Percentiles rank a stretch among this genome's conserved stretches.
Evolutionary conservation across 1,140 invertebrate species (phyloP).

Genomic region (Drosophila takahashii): DNA sequence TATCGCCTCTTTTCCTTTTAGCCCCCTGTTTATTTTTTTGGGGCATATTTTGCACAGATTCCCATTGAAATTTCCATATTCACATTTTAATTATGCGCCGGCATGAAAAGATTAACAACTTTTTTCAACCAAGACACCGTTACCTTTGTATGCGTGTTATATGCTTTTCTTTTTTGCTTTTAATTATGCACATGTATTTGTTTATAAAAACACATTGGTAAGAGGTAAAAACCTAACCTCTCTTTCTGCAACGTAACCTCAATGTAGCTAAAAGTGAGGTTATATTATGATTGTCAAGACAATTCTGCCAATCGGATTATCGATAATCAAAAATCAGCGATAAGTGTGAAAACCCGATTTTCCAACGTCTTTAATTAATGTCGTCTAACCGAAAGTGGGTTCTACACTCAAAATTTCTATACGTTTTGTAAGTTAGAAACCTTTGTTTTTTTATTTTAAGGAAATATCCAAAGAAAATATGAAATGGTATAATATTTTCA

Average conservation of each 20-base stretch:
- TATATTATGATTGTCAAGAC: neutral
- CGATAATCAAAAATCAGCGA: slow-evolving; percentile 8
- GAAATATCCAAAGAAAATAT: too few relatives aligned
- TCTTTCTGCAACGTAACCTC: slow-evolving; percentile 1
- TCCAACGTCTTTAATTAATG: neutral
- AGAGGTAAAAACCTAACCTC: slow-evolving; percentile 2
- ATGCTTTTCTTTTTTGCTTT: slow-evolving; percentile 45
- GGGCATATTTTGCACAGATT: slow-evolving; percentile 34
- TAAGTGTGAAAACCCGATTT: slow-evolving; percentile 36
- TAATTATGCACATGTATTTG: slow-evolving; percentile 74
- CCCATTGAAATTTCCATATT: slow-evolving; percentile 79
- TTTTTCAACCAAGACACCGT: slow-evolving; percentile 23
- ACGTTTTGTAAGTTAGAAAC: too few relatives aligned
- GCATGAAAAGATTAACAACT: slow-evolving; percentile 83
- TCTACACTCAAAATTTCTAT: too few relatives aligned
- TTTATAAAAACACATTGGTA: slow-evolving; percentile 27
- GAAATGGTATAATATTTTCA: too few relatives aligned
- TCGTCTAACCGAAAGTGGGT: too few relatives aligned
- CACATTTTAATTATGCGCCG: slow-evolving; percentile 78
- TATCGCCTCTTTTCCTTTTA: slow-evolving; percentile 8
- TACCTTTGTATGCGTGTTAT: slow-evolving; percentile 36
- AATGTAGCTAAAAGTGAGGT: neutral
- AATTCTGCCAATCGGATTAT: slow-evolving; percentile 43
- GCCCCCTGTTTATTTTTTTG: slow-evolving; percentile 33
- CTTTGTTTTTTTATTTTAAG: too few relatives aligned